Base-by-base conservation (phyloP, 2,888 invertebrate genomes). In the Philopedon plagiatum region DNA sequence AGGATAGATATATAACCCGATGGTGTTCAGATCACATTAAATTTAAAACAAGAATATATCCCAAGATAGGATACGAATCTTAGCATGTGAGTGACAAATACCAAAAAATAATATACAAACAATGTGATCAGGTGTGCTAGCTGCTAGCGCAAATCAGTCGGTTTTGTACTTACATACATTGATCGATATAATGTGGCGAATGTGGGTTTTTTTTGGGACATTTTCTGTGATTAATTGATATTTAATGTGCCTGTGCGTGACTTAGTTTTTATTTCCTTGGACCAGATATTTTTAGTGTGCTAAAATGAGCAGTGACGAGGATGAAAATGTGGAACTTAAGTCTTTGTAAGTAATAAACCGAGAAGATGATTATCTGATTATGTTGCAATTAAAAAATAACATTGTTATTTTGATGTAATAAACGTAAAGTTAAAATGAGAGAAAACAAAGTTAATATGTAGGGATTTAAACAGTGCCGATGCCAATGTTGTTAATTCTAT, bases 51-150 rank as follows among this genome's bases (percentile, higher is more conserved):
- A 1, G 39, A 39, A 39, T 39, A 19, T 49, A 26, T 29, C 26
- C 29, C 7, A 51, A 51, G 13, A 29, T 49, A 51, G 29, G 13
- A 29, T 49, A 39, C 7, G 39, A 23, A 49, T 29, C 29, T 49
- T 23, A 39, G 7, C 21, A 19, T 46, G 9, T 44, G 44, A 51
- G 18, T 51, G 51, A 51, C 51, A 51, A 51, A 51, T 15, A 13
- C 7, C n/a, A n/a, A 13, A 51, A 9, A 51, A 26, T 26, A 51
- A 46, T 21, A 46, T 5, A 46, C 46, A 46, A 46, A 46, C 51
- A 51, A 29, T 51, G 51, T 51, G 51, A 51, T 51, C 51, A 51
- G 51, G 51, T 51, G 51, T 11, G 29, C 13, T 51, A 5, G 5
- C 23, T 7, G n/a, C 9, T 46, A 19, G n/a, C n/a, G n/a, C 5